phyloP scores from a whole-genome alignment of 2,888 invertebrate genomes.

The Cabera pusaria region DNA sequence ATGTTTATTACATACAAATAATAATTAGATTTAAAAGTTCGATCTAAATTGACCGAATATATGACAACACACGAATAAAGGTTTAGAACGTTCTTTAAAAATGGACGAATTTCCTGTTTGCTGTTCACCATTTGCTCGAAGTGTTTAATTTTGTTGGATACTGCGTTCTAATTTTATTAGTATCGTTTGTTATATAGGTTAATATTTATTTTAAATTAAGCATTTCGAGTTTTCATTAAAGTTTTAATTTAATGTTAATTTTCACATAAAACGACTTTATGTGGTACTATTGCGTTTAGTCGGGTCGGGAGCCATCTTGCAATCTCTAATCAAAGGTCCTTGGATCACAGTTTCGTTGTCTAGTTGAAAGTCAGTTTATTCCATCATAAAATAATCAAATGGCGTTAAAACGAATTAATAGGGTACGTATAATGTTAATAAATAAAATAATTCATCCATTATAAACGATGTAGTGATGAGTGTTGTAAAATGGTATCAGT shows the following conservation, averaged over 20 bases:
- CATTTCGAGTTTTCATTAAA: constrained; percentile 60
- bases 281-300: constrained; percentile 90
- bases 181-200: constrained; percentile 75
- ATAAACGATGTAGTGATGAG: constrained; percentile 49
- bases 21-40: too few species aligned
- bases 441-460: constrained; percentile 51
- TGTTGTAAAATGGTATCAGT: constrained; percentile 70
- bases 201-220: constrained; percentile 73
- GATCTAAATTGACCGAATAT: too few species aligned
- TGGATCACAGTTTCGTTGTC: constrained; percentile 92
- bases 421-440: constrained; percentile 86
- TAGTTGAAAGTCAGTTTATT: constrained; percentile 90
- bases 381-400: constrained; percentile 89
- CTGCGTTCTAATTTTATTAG: constrained; percentile 65
- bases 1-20: too few species aligned
- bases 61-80: constrained; percentile 25
- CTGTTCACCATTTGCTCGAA: constrained; percentile 75
- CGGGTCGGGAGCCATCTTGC: constrained; percentile 93
- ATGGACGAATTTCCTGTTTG: constrained; percentile 83
- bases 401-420: constrained; percentile 99
- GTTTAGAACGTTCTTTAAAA: constrained; percentile 66
- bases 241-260: constrained; percentile 55
- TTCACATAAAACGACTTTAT: constrained; percentile 83
- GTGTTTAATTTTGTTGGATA: constrained; percentile 71
- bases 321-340: constrained; percentile 94